Evolutionary conservation across 2,113 vertebrate species (phyloP).

Genomic region (Saimiri boliviensis): DNA sequence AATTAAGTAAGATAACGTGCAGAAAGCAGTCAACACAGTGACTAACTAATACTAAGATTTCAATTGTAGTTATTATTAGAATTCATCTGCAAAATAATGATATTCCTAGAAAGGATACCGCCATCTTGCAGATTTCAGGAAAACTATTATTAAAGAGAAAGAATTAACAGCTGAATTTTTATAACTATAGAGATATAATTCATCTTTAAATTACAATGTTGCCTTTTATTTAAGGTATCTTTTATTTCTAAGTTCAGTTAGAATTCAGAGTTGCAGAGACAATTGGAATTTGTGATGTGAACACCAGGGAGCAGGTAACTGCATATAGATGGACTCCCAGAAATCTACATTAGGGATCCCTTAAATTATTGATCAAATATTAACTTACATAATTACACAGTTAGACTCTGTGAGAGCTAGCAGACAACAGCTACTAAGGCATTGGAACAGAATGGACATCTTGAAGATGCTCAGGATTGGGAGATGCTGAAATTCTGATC

Average conservation of each 20-base stretch:
- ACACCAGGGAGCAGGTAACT: neutral
- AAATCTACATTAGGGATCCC: neutral
- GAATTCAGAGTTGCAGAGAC: neutral
- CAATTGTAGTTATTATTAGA: neutral
- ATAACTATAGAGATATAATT: neutral
- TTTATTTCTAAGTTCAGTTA: constrained; percentile 12
- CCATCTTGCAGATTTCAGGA: neutral
- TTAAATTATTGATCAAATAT: neutral
- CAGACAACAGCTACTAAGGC: neutral
- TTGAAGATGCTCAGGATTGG: neutral
- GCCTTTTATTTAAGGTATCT: neutral
- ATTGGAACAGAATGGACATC: neutral
- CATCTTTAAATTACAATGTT: neutral
- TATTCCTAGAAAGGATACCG: neutral
- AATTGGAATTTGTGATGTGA: neutral
- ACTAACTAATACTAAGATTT: neutral
- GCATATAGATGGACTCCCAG: neutral
- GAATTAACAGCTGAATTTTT: neutral
- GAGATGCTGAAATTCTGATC: neutral
- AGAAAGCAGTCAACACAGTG: neutral
- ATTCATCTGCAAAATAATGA: constrained; percentile 10
- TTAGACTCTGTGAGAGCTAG: neutral
- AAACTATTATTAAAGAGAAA: constrained; percentile 30
- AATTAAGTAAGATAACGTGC: neutral
- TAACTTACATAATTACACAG: neutral